Percentiles rank a stretch among this genome's conserved stretches.
Evolutionary conservation across 2,888 invertebrate genomes (phyloP).

Genomic region (Yponomeuta sedellus): DNA sequence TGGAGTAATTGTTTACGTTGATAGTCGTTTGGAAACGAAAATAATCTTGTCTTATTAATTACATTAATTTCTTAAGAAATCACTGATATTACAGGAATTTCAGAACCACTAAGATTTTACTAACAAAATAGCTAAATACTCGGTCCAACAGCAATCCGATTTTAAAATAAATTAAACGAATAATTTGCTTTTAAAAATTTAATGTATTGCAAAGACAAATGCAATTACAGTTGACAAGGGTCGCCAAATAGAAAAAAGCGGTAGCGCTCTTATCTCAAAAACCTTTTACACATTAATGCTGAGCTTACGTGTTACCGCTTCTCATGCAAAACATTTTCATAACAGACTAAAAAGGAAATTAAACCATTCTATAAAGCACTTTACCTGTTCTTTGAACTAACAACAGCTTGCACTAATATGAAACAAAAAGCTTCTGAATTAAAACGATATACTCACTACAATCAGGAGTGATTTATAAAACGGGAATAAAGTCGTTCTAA

Average conservation of each 20-base stretch:
- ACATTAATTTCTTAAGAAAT: too few relatives aligned
- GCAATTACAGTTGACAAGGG: constrained; percentile 61
- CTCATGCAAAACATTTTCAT: constrained; percentile 33
- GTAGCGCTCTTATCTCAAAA: constrained; percentile 38
- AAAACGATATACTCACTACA: constrained; percentile 10
- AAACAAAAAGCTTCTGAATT: constrained; percentile 19
- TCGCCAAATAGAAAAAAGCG: constrained; percentile 44
- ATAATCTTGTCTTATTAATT: too few relatives aligned
- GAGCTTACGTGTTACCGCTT: constrained; percentile 38
- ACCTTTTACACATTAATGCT: constrained; percentile 49
- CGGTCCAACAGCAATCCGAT: too few relatives aligned
- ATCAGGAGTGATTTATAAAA: constrained; percentile 15
- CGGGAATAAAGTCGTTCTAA: constrained; percentile 25
- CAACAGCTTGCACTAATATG: too few relatives aligned
- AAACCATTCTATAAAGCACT: background rate
- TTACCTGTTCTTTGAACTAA: too few relatives aligned
- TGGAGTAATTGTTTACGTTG: background rate
- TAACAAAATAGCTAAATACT: too few relatives aligned
- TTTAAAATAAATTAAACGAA: background rate
- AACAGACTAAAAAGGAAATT: background rate
- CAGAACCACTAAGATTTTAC: too few relatives aligned
- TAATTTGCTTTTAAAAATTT: constrained; percentile 14
- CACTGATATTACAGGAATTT: too few relatives aligned
- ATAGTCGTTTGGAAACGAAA: background rate
- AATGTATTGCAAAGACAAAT: constrained; percentile 52